Conservation (phyloP, 2,113 vertebrate genomes). For the Microcebus jonahi region DNA sequence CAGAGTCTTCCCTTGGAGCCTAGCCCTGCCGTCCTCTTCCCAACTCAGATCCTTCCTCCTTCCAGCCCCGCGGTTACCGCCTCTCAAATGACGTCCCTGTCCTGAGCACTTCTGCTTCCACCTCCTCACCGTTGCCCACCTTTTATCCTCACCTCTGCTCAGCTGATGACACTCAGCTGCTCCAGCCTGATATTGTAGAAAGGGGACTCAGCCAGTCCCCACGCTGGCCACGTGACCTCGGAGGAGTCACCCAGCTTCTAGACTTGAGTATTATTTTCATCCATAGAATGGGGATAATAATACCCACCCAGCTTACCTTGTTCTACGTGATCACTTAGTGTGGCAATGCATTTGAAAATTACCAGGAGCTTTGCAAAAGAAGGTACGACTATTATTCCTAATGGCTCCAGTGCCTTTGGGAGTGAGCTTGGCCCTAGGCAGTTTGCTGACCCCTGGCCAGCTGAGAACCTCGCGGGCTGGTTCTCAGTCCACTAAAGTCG, state of each 20-base stretch:
- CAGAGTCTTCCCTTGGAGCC: conserved; percentile 43
- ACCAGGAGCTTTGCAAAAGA: background rate
- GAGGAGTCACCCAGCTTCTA: conserved; percentile 9
- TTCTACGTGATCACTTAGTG: background rate
- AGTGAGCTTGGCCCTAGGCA: background rate
- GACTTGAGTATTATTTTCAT: background rate
- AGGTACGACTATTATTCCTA: background rate
- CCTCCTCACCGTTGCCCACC: conserved; percentile 27
- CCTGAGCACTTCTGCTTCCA: conserved; percentile 6
- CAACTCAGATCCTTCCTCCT: conserved; percentile 50
- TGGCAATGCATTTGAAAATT: background rate
- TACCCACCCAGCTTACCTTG: background rate
- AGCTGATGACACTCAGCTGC: background rate
- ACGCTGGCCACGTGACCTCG: background rate
- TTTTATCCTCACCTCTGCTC: conserved; percentile 53
- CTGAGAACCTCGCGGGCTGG: conserved; percentile 19
- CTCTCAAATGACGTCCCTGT: background rate
- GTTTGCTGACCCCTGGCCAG: conserved; percentile 10
- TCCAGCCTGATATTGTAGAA: background rate
- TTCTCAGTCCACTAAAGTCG: conserved; percentile 24
- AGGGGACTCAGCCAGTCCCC: conserved; percentile 1
- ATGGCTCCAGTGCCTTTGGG: background rate
- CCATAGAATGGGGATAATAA: background rate
- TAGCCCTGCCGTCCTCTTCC: conserved; percentile 7
- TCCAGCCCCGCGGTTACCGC: background rate